phyloP scores from a whole-genome alignment of 2,888 invertebrate species.

The Pyrocoelia pectoralis region DNA sequence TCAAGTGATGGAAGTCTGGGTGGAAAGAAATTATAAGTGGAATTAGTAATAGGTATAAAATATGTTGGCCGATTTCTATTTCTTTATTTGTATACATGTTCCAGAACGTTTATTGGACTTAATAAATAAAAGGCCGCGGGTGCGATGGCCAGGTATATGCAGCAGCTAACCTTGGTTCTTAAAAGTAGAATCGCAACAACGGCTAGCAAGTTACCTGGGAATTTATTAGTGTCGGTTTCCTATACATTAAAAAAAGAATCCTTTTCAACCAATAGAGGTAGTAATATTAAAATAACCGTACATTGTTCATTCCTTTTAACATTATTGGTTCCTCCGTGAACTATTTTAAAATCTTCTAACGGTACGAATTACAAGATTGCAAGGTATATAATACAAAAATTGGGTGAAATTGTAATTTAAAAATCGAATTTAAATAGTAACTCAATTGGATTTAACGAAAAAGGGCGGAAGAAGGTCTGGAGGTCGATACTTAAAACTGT shows the following conservation, averaged over 20 bases:
- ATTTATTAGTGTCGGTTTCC: conserved; percentile 49
- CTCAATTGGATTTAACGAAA: too few species aligned
- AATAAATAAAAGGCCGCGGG: conserved; percentile 49
- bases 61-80: conserved; percentile 37
- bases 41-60: conserved; percentile 42
- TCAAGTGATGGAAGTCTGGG: conserved; percentile 8
- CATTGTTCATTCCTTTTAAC: not conserved
- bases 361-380: not conserved
- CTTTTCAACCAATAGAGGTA: not conserved
- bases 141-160: conserved; percentile 54
- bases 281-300: conserved; percentile 7
- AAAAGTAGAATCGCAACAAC: conserved; percentile 52
- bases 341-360: not conserved
- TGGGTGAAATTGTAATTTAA: too few species aligned
- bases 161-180: conserved; percentile 54
- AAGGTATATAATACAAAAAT: too few species aligned
- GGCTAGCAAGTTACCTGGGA: conserved; percentile 53
- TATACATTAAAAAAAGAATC: conserved; percentile 4
- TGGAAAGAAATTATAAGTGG: conserved; percentile 25
- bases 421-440: too few species aligned
- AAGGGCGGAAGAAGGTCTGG: too few species aligned
- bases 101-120: conserved; percentile 47
- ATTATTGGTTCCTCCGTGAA: not conserved
- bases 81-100: conserved; percentile 44
- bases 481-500: too few species aligned